Evolutionary conservation across 1,140 invertebrate species (phyloP), one percentile per base, ranked within the genome.

Genomic region (Cydia amplana): DNA sequence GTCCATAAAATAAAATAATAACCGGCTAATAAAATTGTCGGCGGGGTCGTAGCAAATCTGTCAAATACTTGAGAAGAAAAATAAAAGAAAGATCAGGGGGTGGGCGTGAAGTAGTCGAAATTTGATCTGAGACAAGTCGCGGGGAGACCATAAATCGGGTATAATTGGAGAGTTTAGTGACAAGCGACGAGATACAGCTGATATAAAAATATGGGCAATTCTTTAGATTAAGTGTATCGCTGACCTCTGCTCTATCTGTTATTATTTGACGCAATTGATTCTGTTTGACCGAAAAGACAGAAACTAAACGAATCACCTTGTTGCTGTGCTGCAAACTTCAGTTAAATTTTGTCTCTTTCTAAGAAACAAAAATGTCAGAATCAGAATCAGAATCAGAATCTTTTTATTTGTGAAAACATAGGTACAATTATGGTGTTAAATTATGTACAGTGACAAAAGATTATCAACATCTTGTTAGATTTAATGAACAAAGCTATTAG

Each of bases 1-100:
- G 85, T 85, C 86, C 81, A 91, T 92, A 92, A 92, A 91, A 91
- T 91, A 87, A 92, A 91, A 91, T 91, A 91, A 92, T 92, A 92
- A 91, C 85, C 83, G 88, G 86, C 87, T 88, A 89, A 91, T 92
- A 92, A 91, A 91, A 91, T 86, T 82, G 80, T 78, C 77, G 82
- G 70, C 81, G 83, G 81, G 79, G 80, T 82, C 77, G 80, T 81
- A 78, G 81, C 74, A 84, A 87, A 92, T 91, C 89, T 91, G 91
- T 91, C 91, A 91, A 90, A 89, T 85, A 83, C 82, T 83, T 85
- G 82, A 74, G 74, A 74, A 78, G 78, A 77, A 76, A 85, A 85
- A 87, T 85, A 87, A 87, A 87, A 88, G 83, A 79, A 79, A 85
- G 81, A 85, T 85, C 80, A 79, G 79, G 63, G 78, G 81, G 77